A percentile compares a stretch with the other conserved stretches of the same genome.
These are phyloP conservation scores for Microctonus brassicae DNA, from an alignment of 2,888 invertebrate species.

Conservation along the genomic window DNA sequence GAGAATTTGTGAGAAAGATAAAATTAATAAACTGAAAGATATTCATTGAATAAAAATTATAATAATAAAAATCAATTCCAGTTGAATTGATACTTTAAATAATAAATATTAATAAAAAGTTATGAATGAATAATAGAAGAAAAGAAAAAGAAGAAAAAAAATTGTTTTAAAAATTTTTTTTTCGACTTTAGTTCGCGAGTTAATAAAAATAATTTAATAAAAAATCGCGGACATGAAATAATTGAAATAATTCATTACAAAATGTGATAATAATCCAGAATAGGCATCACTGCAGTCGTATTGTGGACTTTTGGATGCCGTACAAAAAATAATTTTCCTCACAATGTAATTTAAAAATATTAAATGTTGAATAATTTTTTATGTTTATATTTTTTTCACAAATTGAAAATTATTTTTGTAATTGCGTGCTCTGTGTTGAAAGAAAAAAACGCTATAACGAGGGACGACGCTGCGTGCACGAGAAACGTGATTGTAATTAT, in stretches of 20 bases:
- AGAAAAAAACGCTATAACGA: slow-evolving; percentile 28
- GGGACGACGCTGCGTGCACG: slow-evolving; percentile 46
- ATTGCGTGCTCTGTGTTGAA: slow-evolving; percentile 33
- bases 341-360: slow-evolving; percentile 19
- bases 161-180: slow-evolving; percentile 5
- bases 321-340: slow-evolving; percentile 48
- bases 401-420: background rate
- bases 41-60: background rate
- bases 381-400: slow-evolving; percentile 2
- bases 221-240: slow-evolving; percentile 29
- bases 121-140: slow-evolving; percentile 28
- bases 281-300: slow-evolving; percentile 71
- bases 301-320: slow-evolving; percentile 71
- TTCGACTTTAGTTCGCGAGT: background rate
- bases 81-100: background rate
- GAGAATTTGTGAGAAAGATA: background rate
- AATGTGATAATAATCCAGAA: slow-evolving; percentile 65
- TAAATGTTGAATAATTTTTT: slow-evolving; percentile 16
- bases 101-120: slow-evolving; percentile 11
- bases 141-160: slow-evolving; percentile 27
- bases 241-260: slow-evolving; percentile 31
- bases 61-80: slow-evolving; percentile 26
- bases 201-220: slow-evolving; percentile 1
- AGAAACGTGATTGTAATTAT: slow-evolving; percentile 43
- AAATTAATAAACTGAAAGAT: too few species aligned